These are phyloP conservation scores for Perithous albicinctus DNA, from an alignment of 2,888 invertebrate species.

Conservation along the genomic window DNA sequence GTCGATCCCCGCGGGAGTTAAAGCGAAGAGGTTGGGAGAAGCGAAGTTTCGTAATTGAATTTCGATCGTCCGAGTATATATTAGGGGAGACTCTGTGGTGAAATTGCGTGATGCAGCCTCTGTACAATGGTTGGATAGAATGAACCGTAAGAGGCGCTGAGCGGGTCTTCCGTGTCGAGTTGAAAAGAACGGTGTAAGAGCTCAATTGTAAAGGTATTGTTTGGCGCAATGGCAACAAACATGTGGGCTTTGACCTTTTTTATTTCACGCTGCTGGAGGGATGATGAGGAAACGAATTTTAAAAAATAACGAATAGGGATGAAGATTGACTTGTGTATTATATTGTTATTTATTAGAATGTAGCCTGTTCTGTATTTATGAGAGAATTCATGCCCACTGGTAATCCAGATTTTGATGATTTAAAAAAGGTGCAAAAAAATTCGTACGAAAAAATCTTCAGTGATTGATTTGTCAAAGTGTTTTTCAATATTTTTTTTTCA, in stretches of 20 bases:
- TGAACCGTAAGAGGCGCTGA: neutral
- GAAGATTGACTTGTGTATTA: too few species aligned
- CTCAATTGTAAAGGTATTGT: conserved; percentile 3
- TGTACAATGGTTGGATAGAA: neutral
- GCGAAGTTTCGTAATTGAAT: conserved; percentile 75
- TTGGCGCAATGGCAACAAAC: conserved; percentile 5
- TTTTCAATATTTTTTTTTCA: too few species aligned
- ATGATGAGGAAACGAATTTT: too few species aligned
- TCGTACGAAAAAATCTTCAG: too few species aligned
- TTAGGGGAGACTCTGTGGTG: neutral
- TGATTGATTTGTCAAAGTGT: too few species aligned
- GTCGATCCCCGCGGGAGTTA: conserved; percentile 61
- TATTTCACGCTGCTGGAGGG: neutral
- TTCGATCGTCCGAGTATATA: conserved; percentile 64
- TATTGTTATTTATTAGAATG: too few species aligned
- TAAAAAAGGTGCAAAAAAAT: too few species aligned
- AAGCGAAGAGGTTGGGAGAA: conserved; percentile 59
- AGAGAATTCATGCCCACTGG: too few species aligned
- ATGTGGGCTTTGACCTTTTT: neutral
- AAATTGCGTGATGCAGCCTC: neutral
- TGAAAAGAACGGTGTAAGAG: too few species aligned
- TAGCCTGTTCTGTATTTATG: too few species aligned
- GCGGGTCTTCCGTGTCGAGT: neutral
- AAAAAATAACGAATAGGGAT: too few species aligned
- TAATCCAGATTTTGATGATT: too few species aligned